Conservation (phyloP, 1,140 invertebrate genomes). For the Cherax quadricarinatus region DNA sequence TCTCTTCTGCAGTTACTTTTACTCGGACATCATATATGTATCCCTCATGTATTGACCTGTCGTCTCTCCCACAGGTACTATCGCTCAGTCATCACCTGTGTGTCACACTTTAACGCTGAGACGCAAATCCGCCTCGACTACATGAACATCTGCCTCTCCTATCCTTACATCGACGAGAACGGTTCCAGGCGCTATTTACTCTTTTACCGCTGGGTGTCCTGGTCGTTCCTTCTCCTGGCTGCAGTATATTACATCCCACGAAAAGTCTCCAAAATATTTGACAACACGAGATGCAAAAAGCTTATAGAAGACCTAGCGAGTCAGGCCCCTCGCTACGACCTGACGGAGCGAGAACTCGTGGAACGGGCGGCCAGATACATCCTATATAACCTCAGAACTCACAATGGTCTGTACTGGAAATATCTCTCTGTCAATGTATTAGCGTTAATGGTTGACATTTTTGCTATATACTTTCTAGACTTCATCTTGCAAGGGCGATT, state of each 20-base stretch:
- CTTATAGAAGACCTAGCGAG: neutral
- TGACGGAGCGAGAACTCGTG: neutral
- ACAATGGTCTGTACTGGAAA: slow-evolving; percentile 30
- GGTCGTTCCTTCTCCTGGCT: too few relatives aligned
- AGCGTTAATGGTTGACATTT: slow-evolving; percentile 14
- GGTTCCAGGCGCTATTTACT: neutral
- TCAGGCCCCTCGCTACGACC: neutral
- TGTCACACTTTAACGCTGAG: neutral
- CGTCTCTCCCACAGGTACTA: neutral
- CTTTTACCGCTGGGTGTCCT: neutral
- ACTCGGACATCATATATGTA: too few relatives aligned
- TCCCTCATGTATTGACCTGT: too few relatives aligned
- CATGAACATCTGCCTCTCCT: neutral
- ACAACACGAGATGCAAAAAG: neutral
- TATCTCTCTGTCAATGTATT: neutral
- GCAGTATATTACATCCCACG: too few relatives aligned
- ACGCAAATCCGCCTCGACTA: too few relatives aligned
- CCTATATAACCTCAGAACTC: slow-evolving; percentile 1
- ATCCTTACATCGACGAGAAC: neutral
- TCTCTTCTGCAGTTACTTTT: too few relatives aligned
- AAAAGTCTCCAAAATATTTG: too few relatives aligned
- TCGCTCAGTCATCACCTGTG: neutral
- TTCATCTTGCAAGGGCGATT: neutral
- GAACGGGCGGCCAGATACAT: slow-evolving; percentile 12
- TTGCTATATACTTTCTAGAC: slow-evolving; percentile 1